Percentiles rank a stretch among this genome's conserved stretches.
Evolutionary conservation across 2,888 invertebrate genomes (phyloP).

Genomic region (Antheraea yamamai): DNA sequence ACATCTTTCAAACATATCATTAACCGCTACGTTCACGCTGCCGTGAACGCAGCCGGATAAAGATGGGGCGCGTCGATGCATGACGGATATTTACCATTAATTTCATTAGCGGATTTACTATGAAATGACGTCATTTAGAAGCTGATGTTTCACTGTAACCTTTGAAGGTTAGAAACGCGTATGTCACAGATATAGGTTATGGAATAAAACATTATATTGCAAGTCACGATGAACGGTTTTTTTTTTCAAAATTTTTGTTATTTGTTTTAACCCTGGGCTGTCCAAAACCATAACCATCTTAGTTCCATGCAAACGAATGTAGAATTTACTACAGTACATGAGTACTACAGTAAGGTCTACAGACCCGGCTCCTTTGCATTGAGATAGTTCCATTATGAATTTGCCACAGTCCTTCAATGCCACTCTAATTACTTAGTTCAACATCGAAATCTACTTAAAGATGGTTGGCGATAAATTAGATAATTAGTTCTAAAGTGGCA

Average conservation of each 20-base stretch:
- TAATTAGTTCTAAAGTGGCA: too few species aligned
- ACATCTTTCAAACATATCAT: slow-evolving; percentile 19
- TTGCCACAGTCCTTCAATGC: too few species aligned
- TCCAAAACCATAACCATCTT: too few species aligned
- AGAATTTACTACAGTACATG: too few species aligned
- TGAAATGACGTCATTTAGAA: slow-evolving; percentile 2
- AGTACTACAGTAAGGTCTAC: too few species aligned
- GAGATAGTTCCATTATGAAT: too few species aligned
- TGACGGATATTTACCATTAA: slow-evolving; percentile 11
- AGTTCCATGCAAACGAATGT: too few species aligned
- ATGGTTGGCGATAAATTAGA: too few species aligned
- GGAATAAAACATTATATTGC: neutral
- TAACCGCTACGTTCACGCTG: slow-evolving; percentile 15
- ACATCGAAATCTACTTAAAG: too few species aligned
- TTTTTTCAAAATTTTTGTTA: neutral
- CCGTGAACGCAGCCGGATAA: slow-evolving; percentile 1
- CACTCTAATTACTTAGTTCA: too few species aligned
- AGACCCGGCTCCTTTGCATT: too few species aligned
- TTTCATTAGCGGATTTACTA: slow-evolving; percentile 9
- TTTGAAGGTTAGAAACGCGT: neutral
- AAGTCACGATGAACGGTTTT: neutral
- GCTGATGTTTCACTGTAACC: neutral
- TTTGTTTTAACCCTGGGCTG: too few species aligned
- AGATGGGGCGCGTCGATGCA: slow-evolving; percentile 9
- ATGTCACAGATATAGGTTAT: neutral